These are phyloP conservation scores for Poeciliopsis retropinna DNA, from an alignment of 2,113 vertebrate species.

Conservation along the genomic window DNA sequence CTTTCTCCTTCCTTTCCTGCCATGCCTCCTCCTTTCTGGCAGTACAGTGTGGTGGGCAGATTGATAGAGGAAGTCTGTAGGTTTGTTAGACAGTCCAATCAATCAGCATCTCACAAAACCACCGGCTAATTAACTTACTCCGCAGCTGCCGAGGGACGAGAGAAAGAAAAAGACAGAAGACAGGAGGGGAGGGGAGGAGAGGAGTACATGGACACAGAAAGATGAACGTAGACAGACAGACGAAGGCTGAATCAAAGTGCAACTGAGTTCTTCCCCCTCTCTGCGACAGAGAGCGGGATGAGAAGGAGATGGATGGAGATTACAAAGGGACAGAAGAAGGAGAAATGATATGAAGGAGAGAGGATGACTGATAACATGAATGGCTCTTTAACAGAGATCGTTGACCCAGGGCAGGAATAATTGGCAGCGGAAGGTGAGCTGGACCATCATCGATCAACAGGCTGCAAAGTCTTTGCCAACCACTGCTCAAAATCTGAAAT, in stretches of 20 bases:
- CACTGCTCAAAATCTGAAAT: slow-evolving; percentile 57
- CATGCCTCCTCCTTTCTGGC: slow-evolving; percentile 63
- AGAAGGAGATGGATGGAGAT: slow-evolving; percentile 60
- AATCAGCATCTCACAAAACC: slow-evolving; percentile 82
- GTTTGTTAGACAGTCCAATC: slow-evolving; percentile 79
- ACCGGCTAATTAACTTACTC: slow-evolving; percentile 81
- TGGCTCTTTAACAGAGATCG: slow-evolving; percentile 70
- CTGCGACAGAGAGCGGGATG: slow-evolving; percentile 44
- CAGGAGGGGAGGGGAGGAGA: slow-evolving; percentile 7
- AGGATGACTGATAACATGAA: slow-evolving; percentile 74
- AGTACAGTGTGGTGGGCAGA: slow-evolving; percentile 66
- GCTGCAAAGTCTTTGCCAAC: slow-evolving; percentile 54
- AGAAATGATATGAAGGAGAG: slow-evolving; percentile 63
- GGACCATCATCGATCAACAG: slow-evolving; percentile 72
- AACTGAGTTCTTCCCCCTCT: slow-evolving; percentile 44
- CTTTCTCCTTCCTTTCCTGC: slow-evolving; percentile 36
- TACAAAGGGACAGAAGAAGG: slow-evolving; percentile 47
- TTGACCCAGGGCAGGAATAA: slow-evolving; percentile 69
- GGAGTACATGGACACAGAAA: slow-evolving; percentile 55
- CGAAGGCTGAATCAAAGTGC: slow-evolving; percentile 52
- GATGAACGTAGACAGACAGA: slow-evolving; percentile 59
- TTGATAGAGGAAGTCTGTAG: slow-evolving; percentile 79
- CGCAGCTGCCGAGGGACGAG: slow-evolving; percentile 66
- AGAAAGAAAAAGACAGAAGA: slow-evolving; percentile 26
- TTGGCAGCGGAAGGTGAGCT: slow-evolving; percentile 73